Evolutionary conservation across 2,888 invertebrate species (phyloP).

Genomic region (Spatulosminthurus flaviceps): DNA sequence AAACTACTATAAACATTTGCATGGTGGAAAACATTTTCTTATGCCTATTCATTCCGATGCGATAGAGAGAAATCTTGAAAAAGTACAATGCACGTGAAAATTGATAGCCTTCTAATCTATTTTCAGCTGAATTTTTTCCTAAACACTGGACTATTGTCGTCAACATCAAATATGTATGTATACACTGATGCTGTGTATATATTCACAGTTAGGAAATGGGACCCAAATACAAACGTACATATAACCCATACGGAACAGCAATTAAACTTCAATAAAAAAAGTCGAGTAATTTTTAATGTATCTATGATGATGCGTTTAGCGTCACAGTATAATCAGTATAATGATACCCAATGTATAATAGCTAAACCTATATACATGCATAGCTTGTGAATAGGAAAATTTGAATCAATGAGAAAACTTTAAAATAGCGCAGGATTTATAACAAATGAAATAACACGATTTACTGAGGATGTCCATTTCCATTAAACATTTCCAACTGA

Average conservation of each 20-base stretch:
- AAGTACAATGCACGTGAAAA: not conserved
- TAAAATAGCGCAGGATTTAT: conserved; percentile 27
- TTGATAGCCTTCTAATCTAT: conserved; percentile 43
- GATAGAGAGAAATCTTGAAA: conserved; percentile 7
- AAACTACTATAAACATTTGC: too few species aligned
- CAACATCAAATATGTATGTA: too few species aligned
- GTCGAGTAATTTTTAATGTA: not conserved
- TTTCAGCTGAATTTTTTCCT: conserved; percentile 32
- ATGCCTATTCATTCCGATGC: too few species aligned
- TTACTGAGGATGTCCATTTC: not conserved
- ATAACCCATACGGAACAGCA: conserved; percentile 12
- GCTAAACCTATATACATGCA: too few species aligned
- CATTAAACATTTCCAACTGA: conserved; percentile 15
- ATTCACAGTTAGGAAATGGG: too few species aligned
- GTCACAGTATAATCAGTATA: too few species aligned
- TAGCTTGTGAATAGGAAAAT: not conserved
- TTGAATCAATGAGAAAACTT: conserved; percentile 19
- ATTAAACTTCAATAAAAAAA: conserved; percentile 35
- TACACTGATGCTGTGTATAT: too few species aligned
- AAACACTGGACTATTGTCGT: not conserved
- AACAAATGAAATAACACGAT: conserved; percentile 38
- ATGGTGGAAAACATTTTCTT: too few species aligned
- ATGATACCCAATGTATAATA: too few species aligned
- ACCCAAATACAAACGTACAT: too few species aligned
- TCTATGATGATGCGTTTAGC: not conserved